A percentile compares a stretch with the other conserved stretches of the same genome.
These are phyloP conservation scores for Notiomystis cincta DNA, from an alignment of 2,113 vertebrate genomes.

Conservation along the genomic window DNA sequence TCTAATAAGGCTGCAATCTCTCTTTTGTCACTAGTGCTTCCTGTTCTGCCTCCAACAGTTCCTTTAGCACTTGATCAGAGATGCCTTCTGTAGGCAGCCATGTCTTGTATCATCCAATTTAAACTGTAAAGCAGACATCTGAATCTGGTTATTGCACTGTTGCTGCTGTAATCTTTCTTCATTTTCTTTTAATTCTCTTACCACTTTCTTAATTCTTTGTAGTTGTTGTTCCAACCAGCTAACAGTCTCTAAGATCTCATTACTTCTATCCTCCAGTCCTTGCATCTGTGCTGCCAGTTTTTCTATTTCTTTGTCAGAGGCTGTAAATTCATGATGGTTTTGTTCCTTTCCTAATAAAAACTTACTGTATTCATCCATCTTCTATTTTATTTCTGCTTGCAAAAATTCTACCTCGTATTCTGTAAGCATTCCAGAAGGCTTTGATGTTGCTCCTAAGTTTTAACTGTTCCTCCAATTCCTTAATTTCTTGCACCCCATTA, in stretches of 20 bases:
- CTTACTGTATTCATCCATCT: slow-evolving; percentile 69
- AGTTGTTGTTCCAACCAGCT: slow-evolving; percentile 76
- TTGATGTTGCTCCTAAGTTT: slow-evolving; percentile 48
- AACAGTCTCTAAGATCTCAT: slow-evolving; percentile 33
- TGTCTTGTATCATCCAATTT: slow-evolving; percentile 77
- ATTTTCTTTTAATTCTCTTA: slow-evolving; percentile 78
- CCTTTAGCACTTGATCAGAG: slow-evolving; percentile 57
- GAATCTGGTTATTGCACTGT: slow-evolving; percentile 76
- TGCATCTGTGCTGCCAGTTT: slow-evolving; percentile 67
- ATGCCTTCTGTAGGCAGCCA: slow-evolving; percentile 46
- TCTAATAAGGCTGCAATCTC: slow-evolving; percentile 71
- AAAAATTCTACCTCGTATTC: slow-evolving; percentile 76
- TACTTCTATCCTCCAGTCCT: slow-evolving; percentile 71
- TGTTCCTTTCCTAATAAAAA: slow-evolving; percentile 76
- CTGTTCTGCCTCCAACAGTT: slow-evolving; percentile 68
- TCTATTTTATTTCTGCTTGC: slow-evolving; percentile 78
- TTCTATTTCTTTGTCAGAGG: slow-evolving; percentile 77
- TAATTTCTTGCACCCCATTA: slow-evolving; percentile 83
- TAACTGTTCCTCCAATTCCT: slow-evolving; percentile 76
- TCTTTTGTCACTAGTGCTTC: slow-evolving; percentile 71
- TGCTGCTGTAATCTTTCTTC: slow-evolving; percentile 79
- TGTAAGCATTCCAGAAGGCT: slow-evolving; percentile 21
- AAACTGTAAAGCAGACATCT: slow-evolving; percentile 78
- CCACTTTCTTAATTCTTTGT: slow-evolving; percentile 66
- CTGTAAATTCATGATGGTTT: slow-evolving; percentile 69